Evolutionary conservation across 2,113 vertebrate species (phyloP), one percentile per base, ranked within the genome.

Genomic region (Cebidichthys violaceus): DNA sequence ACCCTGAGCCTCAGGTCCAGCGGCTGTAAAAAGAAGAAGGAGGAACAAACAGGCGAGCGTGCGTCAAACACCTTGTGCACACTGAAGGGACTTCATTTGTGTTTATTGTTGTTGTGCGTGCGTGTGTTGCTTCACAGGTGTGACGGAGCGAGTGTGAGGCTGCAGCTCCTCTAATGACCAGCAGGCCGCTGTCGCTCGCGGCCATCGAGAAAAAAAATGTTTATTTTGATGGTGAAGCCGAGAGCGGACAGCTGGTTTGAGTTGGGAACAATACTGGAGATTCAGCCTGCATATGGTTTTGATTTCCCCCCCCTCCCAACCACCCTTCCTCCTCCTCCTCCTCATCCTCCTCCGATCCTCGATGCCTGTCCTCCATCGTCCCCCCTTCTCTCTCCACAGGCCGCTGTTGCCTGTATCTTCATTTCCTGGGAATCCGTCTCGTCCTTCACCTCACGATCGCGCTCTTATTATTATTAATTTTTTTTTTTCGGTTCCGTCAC

Each of bases 151-250:
- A 77, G 77, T 74, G 66, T 39, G 73, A 73, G 69, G 79, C 86
- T 84, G 83, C 81, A 55, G 78, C 80, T 64, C 71, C 73, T 83
- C 72, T 94, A 95, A 95, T 94, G 87, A 93, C 83, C 90, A 89
- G 89, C 93, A 95, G 94, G 87, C 87, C 89, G 15, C 57, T 76
- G 79, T 85, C 84, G 88, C 93, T 94, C 74, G 84, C 93, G 89
- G 93, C 92, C 88, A 92, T 91, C 82, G 64, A 86, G 89, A 84
- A 92, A 27, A 92, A 93, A 27, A 92, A 93, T 94, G 94, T 95
- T 96, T 95, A 93, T 95, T 95, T 95, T 94, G 92, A 95, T 92
- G 92, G 92, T 93, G 93, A 91, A 93, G 93, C 92, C 92, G 94
- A 94, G 87, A 92, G 83, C 17, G 29, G 89, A 89, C 96, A 96